Percentiles rank a stretch among this genome's conserved stretches.
These are phyloP conservation scores for Paratrypauchen microcephalus DNA, from an alignment of 2,797 vertebrate species.

Conservation along the genomic window DNA sequence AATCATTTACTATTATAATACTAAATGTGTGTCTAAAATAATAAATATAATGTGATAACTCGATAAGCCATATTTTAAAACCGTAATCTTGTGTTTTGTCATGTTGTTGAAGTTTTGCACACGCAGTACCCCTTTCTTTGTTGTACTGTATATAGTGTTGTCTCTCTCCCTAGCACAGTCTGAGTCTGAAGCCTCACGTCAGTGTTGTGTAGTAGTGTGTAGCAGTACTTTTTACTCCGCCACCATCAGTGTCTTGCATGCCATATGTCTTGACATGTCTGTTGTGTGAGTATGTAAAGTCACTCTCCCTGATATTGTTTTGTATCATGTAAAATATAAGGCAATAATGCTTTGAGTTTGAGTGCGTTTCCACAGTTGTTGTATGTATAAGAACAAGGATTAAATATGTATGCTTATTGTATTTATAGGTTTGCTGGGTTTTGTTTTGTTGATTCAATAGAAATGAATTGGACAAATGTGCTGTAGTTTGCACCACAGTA, in stretches of 20 bases:
- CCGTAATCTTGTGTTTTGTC: conserved; percentile 64
- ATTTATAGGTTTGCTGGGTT: conserved; percentile 57
- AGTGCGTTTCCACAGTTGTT: conserved; percentile 63
- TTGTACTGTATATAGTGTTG: conserved; percentile 27
- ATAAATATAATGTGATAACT: conserved; percentile 65
- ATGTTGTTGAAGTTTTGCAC: conserved; percentile 62
- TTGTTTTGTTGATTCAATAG: conserved; percentile 39
- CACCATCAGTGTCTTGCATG: conserved; percentile 70
- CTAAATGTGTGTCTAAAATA: conserved; percentile 63
- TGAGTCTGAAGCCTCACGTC: conserved; percentile 19
- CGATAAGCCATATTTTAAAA: conserved; percentile 85
- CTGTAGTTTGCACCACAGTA: conserved; percentile 48
- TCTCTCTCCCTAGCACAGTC: conserved; percentile 30
- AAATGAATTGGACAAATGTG: conserved; percentile 41
- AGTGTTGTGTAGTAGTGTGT: conserved; percentile 54
- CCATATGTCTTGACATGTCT: conserved; percentile 67
- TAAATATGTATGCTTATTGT: conserved; percentile 52
- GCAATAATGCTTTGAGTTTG: conserved; percentile 77
- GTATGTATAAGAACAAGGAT: conserved; percentile 55
- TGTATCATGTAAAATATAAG: conserved; percentile 74
- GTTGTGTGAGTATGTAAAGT: conserved; percentile 65
- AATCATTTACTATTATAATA: conserved; percentile 66
- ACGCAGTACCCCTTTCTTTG: conserved; percentile 57
- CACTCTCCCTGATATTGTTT: conserved; percentile 35
- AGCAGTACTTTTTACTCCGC: conserved; percentile 56